Base-by-base conservation (phyloP, 2,888 invertebrate species). In the Heliconius cydno region DNA sequence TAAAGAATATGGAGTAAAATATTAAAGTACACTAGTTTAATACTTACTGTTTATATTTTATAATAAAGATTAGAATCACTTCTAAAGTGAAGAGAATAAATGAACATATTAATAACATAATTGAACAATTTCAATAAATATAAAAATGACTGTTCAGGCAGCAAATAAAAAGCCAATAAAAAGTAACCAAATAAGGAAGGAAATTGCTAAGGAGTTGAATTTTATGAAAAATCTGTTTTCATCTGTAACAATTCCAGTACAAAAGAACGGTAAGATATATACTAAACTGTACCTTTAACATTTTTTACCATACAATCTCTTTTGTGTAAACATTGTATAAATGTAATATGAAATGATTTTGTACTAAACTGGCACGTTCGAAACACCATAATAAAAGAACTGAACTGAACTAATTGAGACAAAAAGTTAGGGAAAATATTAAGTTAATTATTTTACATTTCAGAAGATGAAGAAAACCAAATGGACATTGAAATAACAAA, bases 201-300 rank as follows among this genome's bases (percentile, higher is more conserved):
- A 91, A 78, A 85, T 96, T 71, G 86, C 89, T 73, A 94, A 92
- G 81, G 97, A 97, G 88, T 94, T 96, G 78, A 92, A 92, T 85
- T 97, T 96, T 86, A 90, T 97, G 78, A 95, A 95, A 83, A 93
- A 95, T 85, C 90, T 97, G 73, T 96, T 97, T 86, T 95, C 96
- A 9, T 92, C 94, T 78, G 90, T 96, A 86, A 92, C 95, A 52
- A 87, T 96, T 81, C 96, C 96, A 13, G 86, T 89, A 63, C 92
- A 92, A 80, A 90, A 90, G 84, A 90, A 89, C 88, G 94, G 96
- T 95, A 85, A 86, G 83, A 84, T n/a, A 52, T 75, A 80, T 34
- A 15, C 52, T 46, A 15, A 52, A 22, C 57, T n/a, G 15, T 34
- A 57, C 6, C 19, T 6, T 52, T 7, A 52, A 52, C 19, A 52